Evolutionary conservation across 2,797 vertebrate species (phyloP), one percentile per base, ranked within the genome.

Genomic region (Spinus pinus): DNA sequence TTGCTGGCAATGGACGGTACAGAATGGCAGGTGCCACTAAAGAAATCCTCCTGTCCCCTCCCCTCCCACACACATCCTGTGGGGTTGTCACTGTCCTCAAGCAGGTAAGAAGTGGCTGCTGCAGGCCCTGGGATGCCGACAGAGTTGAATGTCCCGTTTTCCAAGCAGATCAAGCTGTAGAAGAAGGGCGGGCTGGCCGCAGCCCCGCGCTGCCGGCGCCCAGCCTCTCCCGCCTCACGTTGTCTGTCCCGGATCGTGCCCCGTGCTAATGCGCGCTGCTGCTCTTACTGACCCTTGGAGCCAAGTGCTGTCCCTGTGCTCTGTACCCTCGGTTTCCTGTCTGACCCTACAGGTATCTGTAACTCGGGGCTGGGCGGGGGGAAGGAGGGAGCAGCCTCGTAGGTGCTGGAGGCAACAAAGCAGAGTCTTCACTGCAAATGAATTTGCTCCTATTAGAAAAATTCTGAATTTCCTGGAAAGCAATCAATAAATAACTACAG

Each of bases 401-500:
- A 12, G 41, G 9, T 74, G 87, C 8, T 8, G 11, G 75, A 75
- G 79, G 87, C 15, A 20, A 47, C 51, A 58, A 79, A 17, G 82
- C 54, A 78, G 86, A 86, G 71, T 90, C 81, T 60, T 71, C 67
- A 72, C 81, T 84, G 83, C 87, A 47, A 79, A 83, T 71, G 85
- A 86, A 74, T 44, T 91, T 90, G 90, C 95, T 94, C 94, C 82
- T 75, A 54, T 31, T 71, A 79, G 67, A 94, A 85, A 95, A 85
- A 82, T 83, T 81, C 72, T 93, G 86, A 92, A 83, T 89, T 95
- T 90, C 86, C 77, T 86, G 88, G 84, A 94, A 96, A 96, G 62
- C 86, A 86, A 96, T 97, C 84, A 96, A 97, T 97, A 96, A 97
- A 97, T 92, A 4, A 92, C 93, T 92, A 95, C 95, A 96, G 93